phyloP scores from a whole-genome alignment of 2,113 vertebrate genomes.

The Oriolus oriolus region DNA sequence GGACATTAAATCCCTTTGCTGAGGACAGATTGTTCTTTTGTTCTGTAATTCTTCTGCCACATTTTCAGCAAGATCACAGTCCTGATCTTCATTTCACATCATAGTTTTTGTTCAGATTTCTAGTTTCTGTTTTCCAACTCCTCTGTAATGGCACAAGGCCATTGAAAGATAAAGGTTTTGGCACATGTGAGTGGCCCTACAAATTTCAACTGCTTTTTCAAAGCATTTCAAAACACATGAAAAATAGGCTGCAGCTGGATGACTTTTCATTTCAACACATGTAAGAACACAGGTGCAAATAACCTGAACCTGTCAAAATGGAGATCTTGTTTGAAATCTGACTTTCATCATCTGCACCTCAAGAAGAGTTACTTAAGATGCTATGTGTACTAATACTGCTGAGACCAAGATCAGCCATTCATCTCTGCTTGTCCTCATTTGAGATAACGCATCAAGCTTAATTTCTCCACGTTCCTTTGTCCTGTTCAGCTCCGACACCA shows the following conservation, averaged over 20 bases:
- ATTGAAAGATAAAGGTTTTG: neutral
- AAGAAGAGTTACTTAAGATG: neutral
- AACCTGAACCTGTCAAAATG: neutral
- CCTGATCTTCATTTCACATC: neutral
- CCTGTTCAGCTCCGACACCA: neutral
- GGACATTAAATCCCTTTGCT: neutral
- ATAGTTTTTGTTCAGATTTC: neutral
- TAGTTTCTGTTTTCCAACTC: neutral
- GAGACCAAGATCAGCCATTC: neutral
- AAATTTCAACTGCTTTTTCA: neutral
- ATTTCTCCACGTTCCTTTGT: neutral
- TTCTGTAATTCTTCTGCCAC: neutral
- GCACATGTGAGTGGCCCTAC: neutral
- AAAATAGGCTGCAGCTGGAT: neutral
- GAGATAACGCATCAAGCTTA: neutral
- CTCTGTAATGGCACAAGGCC: neutral
- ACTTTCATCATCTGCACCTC: neutral
- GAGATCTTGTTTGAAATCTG: neutral
- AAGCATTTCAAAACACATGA: neutral
- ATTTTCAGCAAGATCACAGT: neutral
- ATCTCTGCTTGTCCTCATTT: neutral
- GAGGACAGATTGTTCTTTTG: neutral
- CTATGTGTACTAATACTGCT: neutral
- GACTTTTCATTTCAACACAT: neutral
- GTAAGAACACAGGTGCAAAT: neutral